These are phyloP conservation scores for Ochlodes sylvanus DNA, from an alignment of 2,888 invertebrate genomes.

Conservation along the genomic window DNA sequence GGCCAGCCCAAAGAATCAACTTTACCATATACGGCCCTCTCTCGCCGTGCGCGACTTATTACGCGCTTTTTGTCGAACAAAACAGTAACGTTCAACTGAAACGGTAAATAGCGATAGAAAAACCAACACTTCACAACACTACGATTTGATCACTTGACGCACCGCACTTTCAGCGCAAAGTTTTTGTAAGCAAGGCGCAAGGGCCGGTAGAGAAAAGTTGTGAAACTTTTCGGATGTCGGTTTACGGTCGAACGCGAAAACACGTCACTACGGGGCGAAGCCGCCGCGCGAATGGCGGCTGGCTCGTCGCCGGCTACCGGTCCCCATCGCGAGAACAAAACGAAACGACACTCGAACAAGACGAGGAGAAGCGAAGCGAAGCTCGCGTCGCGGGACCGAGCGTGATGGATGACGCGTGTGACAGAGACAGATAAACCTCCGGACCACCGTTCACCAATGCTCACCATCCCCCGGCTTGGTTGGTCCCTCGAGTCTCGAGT, in stretches of 20 bases:
- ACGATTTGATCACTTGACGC: conserved; percentile 57
- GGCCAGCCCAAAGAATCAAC: conserved; percentile 71
- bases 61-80: conserved; percentile 76
- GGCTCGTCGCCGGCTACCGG: conserved; percentile 12
- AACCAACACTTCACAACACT: conserved; percentile 69
- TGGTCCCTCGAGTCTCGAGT: conserved; percentile 39
- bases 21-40: conserved; percentile 76
- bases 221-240: conserved; percentile 75
- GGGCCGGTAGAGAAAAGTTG: conserved; percentile 71
- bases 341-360: conserved; percentile 50
- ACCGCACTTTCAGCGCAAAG: conserved; percentile 67
- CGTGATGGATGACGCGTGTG: conserved; percentile 46
- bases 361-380: conserved; percentile 54
- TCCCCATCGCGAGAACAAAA: conserved; percentile 47
- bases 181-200: conserved; percentile 60
- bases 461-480: conserved; percentile 26
- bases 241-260: conserved; percentile 54
- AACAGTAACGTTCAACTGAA: conserved; percentile 81
- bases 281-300: conserved; percentile 68
- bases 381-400: conserved; percentile 59
- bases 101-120: conserved; percentile 76
- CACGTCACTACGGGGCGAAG: conserved; percentile 62
- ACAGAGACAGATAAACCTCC: conserved; percentile 51
- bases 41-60: conserved; percentile 68
- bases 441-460: conserved; percentile 60